Conservation (phyloP, 1,140 invertebrate genomes). For the Temnothorax nylanderi region DNA sequence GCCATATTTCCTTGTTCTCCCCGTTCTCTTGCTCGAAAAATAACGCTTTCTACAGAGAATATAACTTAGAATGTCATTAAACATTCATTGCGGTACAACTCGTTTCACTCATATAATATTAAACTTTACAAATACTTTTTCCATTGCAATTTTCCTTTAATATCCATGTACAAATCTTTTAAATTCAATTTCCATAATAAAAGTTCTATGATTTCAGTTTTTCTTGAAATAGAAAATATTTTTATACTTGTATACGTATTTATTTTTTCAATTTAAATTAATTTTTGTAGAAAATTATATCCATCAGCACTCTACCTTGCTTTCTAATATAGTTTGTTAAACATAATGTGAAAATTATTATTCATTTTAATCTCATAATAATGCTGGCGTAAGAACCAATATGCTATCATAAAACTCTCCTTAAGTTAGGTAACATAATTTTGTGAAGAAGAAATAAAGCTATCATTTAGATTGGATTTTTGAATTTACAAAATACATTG, state of each 20-base stretch:
- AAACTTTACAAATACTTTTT: constrained; percentile 19
- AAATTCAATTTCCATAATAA: neutral
- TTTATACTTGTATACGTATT: neutral
- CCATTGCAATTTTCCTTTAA: neutral
- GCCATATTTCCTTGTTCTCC: neutral
- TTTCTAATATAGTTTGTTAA: neutral
- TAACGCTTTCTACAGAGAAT: neutral
- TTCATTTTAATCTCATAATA: neutral
- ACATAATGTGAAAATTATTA: neutral
- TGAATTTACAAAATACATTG: too few relatives aligned
- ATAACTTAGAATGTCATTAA: constrained; percentile 21
- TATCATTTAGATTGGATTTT: too few relatives aligned
- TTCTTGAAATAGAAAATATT: neutral
- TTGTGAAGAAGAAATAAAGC: too few relatives aligned
- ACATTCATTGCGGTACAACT: constrained; percentile 19
- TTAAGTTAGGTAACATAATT: too few relatives aligned
- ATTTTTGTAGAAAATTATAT: neutral
- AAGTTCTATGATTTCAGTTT: neutral
- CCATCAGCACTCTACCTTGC: too few relatives aligned
- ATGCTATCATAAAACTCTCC: neutral
- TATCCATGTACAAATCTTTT: neutral
- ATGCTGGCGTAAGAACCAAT: neutral
- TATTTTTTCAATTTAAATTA: neutral
- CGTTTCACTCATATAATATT: neutral
- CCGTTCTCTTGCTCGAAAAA: neutral